Evolutionary conservation across 2,888 invertebrate species (phyloP), one percentile per base, ranked within the genome.

Genomic region (Chouioia cunea): DNA sequence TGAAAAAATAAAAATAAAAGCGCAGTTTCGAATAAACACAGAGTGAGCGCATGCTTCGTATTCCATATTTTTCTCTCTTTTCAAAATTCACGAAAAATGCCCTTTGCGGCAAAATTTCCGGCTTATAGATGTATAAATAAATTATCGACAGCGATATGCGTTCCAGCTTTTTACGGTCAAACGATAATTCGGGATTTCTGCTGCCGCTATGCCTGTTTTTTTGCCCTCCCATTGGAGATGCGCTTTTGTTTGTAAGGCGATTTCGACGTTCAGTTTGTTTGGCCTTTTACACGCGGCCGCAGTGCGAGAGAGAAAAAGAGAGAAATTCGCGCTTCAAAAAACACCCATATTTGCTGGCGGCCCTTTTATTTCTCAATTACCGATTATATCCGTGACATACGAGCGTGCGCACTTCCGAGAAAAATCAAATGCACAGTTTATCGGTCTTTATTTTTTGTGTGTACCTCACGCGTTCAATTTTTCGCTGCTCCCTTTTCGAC

Each of bases 41-140:
- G 6, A 1, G 4, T 4, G 4, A 16, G n/a, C 4, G 47, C 23
- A 20, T 4, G 16, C 50, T 15, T 15, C 14, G 6, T 12, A 12
- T 15, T 16, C 36, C 36, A 36, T 10, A 66, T 63, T 71, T 10
- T 71, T 66, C 48, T 44, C 58, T 58, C 63, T 71, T 67, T 67
- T 36, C 36, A 66, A 63, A 63, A 16, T 22, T 59, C 54, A 53
- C 44, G 54, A 48, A 70, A 69, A 70, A 65, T 65, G 70, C 70
- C 70, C 57, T 70, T 65, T 65, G 57, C 70, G 59, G 70, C 54
- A 18, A 44, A 65, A 60, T 59, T 70, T 70, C 54, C 46, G 46
- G 65, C 8, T 70, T 70, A 70, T 70, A 60, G 70, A 70, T 70
- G 70, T 65, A 65, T 71, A 71, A 71, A 71, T 71, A 71, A 71